These are phyloP conservation scores for Semnornis frantzii DNA, from an alignment of 2,113 vertebrate genomes.

Conservation along the genomic window DNA sequence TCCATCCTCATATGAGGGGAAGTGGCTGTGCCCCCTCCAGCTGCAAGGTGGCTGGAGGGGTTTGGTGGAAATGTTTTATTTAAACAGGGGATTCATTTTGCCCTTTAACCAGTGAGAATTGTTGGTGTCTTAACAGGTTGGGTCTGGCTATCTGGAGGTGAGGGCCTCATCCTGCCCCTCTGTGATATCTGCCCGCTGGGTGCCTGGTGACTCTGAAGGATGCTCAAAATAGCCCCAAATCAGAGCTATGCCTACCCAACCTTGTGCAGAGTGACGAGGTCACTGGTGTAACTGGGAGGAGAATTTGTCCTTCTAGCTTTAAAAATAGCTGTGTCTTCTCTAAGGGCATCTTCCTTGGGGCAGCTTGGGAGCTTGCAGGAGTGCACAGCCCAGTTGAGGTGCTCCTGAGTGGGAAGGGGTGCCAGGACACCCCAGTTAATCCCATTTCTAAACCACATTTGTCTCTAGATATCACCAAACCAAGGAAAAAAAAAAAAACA, in stretches of 20 bases:
- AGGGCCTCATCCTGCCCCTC: background rate
- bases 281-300: constrained; percentile 47
- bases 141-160: background rate
- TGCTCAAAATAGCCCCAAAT: constrained; percentile 28
- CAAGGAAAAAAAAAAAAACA: background rate
- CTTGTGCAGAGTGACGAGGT: background rate
- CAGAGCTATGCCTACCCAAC: background rate
- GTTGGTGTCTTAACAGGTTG: background rate
- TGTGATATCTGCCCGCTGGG: background rate
- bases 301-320: constrained; percentile 29
- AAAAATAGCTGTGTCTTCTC: constrained; percentile 16
- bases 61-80: background rate
- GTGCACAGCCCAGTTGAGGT: background rate
- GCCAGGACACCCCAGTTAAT: background rate
- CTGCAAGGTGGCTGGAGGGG: background rate
- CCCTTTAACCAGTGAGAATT: background rate
- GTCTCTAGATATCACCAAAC: background rate
- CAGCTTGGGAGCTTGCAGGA: background rate
- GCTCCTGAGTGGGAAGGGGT: rapidly evolving
- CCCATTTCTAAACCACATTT: background rate
- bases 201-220: background rate
- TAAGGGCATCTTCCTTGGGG: constrained; percentile 6
- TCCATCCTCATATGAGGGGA: background rate
- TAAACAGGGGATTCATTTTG: background rate
- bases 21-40: background rate